Percentiles rank a stretch among this genome's conserved stretches.
Conservation (phyloP, 2,797 vertebrate species). For the Tiaroga cobitis region DNA sequence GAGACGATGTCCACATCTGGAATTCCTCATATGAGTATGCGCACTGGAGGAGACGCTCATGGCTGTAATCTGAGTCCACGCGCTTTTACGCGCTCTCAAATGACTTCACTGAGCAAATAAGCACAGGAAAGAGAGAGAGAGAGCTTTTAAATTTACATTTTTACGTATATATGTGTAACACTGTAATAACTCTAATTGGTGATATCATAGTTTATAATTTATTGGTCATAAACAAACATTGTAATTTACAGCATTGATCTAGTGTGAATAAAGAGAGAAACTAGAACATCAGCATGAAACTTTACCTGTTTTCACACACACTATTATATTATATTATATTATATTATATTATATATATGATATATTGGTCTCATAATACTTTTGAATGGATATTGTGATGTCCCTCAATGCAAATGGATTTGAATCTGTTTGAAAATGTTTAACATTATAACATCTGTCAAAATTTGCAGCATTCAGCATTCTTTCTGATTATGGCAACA, state of each 20-base stretch:
- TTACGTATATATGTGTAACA: background rate
- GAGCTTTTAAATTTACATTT: background rate
- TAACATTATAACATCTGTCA: background rate
- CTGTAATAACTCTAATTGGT: too few species aligned
- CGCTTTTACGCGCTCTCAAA: constrained; percentile 34
- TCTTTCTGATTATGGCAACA: background rate
- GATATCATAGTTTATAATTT: background rate
- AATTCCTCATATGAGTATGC: background rate
- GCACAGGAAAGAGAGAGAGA: background rate
- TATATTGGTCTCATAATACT: too few species aligned
- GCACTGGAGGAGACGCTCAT: background rate
- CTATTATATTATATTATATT: too few species aligned
- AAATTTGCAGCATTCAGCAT: background rate
- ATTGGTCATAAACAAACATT: background rate
- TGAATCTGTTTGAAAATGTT: too few species aligned
- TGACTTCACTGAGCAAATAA: background rate
- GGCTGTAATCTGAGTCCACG: constrained; percentile 26
- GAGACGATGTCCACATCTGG: constrained; percentile 27
- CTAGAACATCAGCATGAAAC: background rate
- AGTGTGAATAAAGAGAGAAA: background rate
- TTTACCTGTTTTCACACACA: background rate
- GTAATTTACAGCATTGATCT: background rate
- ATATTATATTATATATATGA: too few species aligned
- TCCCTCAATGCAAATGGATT: too few species aligned
- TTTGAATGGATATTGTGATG: too few species aligned